Base-by-base conservation (phyloP, 1,140 invertebrate species). In the Drosophila tropicalis region DNA sequence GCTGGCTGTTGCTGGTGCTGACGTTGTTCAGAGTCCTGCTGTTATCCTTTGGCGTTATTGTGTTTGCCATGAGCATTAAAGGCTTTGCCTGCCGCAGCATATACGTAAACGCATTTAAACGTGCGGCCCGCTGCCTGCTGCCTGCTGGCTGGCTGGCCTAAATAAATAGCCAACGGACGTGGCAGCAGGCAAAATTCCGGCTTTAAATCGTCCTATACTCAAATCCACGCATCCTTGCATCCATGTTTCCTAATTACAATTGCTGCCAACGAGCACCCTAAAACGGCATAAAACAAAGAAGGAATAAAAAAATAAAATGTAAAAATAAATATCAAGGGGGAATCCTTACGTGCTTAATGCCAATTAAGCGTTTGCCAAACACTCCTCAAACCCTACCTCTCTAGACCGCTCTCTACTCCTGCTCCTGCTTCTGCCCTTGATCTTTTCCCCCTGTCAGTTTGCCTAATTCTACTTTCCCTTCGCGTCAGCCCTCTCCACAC, bases 61-160 rank as follows among this genome's bases (percentile, higher is more conserved):
- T 87, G 84, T 87, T 87, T 87, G 78, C 70, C 56, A 58, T 47
- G 51, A 54, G 83, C 80, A 87, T 87, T 87, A 87, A 87, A 83
- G 84, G 84, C 72, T 87, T 87, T 86, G 41, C 58, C 64, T 67
- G 63, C 72, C 58, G 51, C 65, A 65, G 67, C 76, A 74, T 75
- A 71, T 47, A 55, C 61, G 55, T 47, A 47, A 10, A 47, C 44
- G 44, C 44, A 47, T 47, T 47, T 47, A 47, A 47, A 47, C 44
- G 44, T 47, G 15, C 44, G 17, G 44, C 36, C 12, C 12, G 36
- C 2, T 39, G 36, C 2, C 36, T 13, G 36, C 3, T 36, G 34
- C 0, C 34, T 36, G 34, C 34, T 4, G 1, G 36, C 41, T 44
- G 41, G 41, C 15, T 47, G 44, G 76, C 83, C 83, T 87, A 87